Evolutionary conservation across 2,888 invertebrate species (phyloP), one percentile per base, ranked within the genome.

Genomic region (Synanthedon vespiformis): DNA sequence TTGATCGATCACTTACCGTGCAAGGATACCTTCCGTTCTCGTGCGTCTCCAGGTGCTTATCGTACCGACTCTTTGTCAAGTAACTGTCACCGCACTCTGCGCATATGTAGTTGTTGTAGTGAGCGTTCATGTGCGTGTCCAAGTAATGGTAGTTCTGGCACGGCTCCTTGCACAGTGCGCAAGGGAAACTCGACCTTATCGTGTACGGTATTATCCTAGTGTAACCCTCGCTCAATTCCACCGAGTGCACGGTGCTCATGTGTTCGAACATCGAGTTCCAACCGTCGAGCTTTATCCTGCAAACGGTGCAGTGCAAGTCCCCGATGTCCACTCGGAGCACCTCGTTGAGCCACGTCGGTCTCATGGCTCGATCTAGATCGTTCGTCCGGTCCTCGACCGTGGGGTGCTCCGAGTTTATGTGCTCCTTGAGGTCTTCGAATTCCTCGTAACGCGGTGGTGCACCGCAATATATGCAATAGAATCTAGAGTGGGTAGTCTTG

Each of bases 31-130:
- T 74, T 0, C 82, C 88, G 0, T 68, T 67, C 4, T 73, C 74
- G 55, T 89, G 89, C 0, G 76, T 80, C 51, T 76, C 70, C 0
- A 74, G 55, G 53, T 89, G 89, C 8, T 71, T 73, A 22, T 72
- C 74, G 0, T 80, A 49, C 3, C 48, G 22, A 6, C 22, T 56
- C 0, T 57, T 55, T 0, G 76, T 60, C 0, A 80, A 14, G 49
- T 76, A 85, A 0, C 77, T 66, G 3, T 77, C 79, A 0, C 82
- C 84, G 12, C 84, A 84, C 0, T 73, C 68, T 0, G 67, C 65
- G 16, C 84, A 85, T 0, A 82, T 67, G 5, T 77, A 75, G 11
- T 80, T 84, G 2, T 62, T 64, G 34, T 74, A 84, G 51, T 84
- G 84, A 0, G 64, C 59, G 40, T 84, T 83, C 82, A 85, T 83